Evolutionary conservation across 2,797 vertebrate species (phyloP).

Genomic region (Arrhamphus sclerolepis): DNA sequence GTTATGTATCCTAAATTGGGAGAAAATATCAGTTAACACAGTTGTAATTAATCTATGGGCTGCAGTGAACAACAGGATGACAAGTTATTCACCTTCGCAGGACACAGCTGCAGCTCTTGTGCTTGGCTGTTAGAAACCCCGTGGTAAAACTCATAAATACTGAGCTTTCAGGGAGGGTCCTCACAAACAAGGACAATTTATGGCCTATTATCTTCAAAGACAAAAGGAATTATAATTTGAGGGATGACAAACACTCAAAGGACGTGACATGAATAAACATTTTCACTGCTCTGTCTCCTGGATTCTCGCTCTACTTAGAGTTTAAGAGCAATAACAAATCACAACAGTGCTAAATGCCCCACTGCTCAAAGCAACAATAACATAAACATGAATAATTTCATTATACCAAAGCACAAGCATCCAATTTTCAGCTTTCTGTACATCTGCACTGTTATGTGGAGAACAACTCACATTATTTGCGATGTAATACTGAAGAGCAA

Average conservation of each 20-base stretch:
- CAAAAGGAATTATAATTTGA: conserved; percentile 81
- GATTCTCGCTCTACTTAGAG: conserved; percentile 55
- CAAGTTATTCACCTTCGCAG: conserved; percentile 78
- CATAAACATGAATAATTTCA: conserved; percentile 58
- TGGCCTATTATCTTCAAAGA: conserved; percentile 82
- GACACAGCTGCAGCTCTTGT: conserved; percentile 48
- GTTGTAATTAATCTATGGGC: conserved; percentile 71
- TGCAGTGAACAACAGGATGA: conserved; percentile 54
- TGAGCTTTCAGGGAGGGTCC: conserved; percentile 75
- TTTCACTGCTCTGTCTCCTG: conserved; percentile 42
- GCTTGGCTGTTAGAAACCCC: conserved; percentile 68
- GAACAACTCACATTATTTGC: conserved; percentile 35
- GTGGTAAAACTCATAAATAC: conserved; percentile 78
- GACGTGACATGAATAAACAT: conserved; percentile 78
- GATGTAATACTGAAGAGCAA: conserved; percentile 30
- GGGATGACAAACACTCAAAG: conserved; percentile 77
- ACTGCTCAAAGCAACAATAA: conserved; percentile 47
- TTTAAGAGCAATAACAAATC: conserved; percentile 69
- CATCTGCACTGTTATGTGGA: conserved; percentile 30
- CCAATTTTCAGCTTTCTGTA: conserved; percentile 40
- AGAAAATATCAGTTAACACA: conserved; percentile 76
- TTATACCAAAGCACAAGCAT: conserved; percentile 54
- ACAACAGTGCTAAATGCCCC: conserved; percentile 46
- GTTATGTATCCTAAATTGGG: conserved; percentile 60
- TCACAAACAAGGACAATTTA: conserved; percentile 84